Base-by-base conservation (phyloP, 2,113 vertebrate species). In the Pycnonotus jocosus region DNA sequence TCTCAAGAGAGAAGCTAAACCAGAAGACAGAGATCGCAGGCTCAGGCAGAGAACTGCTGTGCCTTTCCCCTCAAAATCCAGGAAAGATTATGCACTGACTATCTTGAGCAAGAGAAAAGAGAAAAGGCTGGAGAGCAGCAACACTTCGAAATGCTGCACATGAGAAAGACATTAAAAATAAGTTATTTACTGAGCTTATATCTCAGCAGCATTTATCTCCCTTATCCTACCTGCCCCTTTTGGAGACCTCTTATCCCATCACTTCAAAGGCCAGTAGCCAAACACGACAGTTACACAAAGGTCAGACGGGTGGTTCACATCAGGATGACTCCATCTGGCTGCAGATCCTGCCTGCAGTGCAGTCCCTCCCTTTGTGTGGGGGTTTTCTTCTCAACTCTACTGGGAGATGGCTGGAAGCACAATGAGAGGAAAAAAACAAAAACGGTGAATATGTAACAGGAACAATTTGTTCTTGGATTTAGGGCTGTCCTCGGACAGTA, bases 391-490 rank as follows among this genome's bases (percentile, higher is more conserved):
- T 64, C 88, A 47, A 11, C 69, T 93, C 96, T 91, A 4, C 88
- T 88, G 95, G 93, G 93, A 95, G 44, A 93, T 40, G 48, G 60
- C 73, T 94, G 95, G 92, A 96, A 96, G 71, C 64, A 96, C 82
- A 86, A 90, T 83, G 74, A 94, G 18, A 53, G 50, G 42, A 51
- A 88, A 93, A 51, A 82, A 51, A 7, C 58, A 83, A 62, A 40
- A 83, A 20, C 0, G 2, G 74, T 58, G 60, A 88, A 88, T 71
- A 78, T 2, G 2, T 81, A 93, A 90, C 54, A 86, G 72, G 93
- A 96, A 96, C 95, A 83, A 68, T 56, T 93, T 94, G 96, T 96
- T 95, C 96, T 95, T 94, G 93, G 82, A 95, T 86, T 94, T 77
- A 66, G 82, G 88, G 76, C 57, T 62, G 74, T 80, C 74, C 62